These are phyloP conservation scores for Lithodes maja DNA, from an alignment of 2,888 invertebrate species.

Conservation along the genomic window DNA sequence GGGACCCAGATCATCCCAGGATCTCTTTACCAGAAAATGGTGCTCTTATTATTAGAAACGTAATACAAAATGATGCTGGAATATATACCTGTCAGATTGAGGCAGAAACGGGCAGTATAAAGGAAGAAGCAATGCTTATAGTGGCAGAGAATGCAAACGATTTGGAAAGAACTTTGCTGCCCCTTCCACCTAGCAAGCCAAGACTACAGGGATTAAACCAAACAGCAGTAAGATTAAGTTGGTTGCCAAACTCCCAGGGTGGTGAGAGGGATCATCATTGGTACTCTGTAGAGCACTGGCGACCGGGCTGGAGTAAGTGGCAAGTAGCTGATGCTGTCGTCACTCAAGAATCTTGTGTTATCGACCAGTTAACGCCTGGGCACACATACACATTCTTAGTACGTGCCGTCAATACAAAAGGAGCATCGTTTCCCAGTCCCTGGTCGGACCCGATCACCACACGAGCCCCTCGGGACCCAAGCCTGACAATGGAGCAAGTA, in stretches of 20 bases:
- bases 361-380: slow-evolving; percentile 86
- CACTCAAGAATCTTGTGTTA: slow-evolving; percentile 77
- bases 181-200: slow-evolving; percentile 85
- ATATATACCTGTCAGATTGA: slow-evolving; percentile 84
- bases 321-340: slow-evolving; percentile 59
- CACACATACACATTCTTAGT: slow-evolving; percentile 71
- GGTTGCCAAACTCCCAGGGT: slow-evolving; percentile 84
- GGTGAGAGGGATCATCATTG: slow-evolving; percentile 84
- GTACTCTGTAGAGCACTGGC: slow-evolving; percentile 81
- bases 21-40: no score
- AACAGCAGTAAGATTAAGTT: slow-evolving; percentile 85
- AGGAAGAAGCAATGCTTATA: slow-evolving; percentile 81
- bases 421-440: slow-evolving; percentile 67
- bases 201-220: slow-evolving; percentile 82
- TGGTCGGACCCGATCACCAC: slow-evolving; percentile 67
- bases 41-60: slow-evolving; percentile 75
- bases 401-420: slow-evolving; percentile 58
- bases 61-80: slow-evolving; percentile 30
- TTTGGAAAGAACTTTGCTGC: slow-evolving; percentile 81
- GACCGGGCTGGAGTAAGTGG: slow-evolving; percentile 67
- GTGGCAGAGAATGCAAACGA: slow-evolving; percentile 79
- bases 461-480: slow-evolving; percentile 30
- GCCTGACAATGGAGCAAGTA: slow-evolving; percentile 40
- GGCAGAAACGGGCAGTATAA: slow-evolving; percentile 88
- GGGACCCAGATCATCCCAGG: no score